Evolutionary conservation across 35 echinoderm and acorn worm species (phyloP), one percentile per base, ranked within the genome.

Genomic region (Lytechinus pictus): DNA sequence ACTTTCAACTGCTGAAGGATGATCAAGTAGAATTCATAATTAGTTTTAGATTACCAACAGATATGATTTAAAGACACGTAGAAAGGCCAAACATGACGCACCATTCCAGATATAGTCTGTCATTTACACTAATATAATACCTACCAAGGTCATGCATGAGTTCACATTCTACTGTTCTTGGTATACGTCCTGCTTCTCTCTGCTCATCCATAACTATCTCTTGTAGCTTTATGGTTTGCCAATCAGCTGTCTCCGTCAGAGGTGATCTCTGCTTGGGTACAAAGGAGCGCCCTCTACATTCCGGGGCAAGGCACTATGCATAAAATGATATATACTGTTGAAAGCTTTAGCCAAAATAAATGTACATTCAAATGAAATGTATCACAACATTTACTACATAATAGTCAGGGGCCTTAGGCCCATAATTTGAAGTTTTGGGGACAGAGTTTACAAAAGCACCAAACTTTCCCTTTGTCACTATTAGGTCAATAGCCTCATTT

Each of bases 131-230:
- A 44, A 44, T 44, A 2, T 44, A 44, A 44, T 44, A 66, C 94
- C 27, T 87, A 99, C 98, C 98, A 92, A 99, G 94, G 86, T 98
- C 97, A 95, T 97, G 95, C 27, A 95, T 98, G 54, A 99, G 97
- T 92, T 99, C 98, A 97, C 98, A 99, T 94, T 99, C 98, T 27
- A 99, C 97, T 3, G 98, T 99, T 60, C 98, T 97, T 55, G 98
- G 98, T 53, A 99, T 99, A 3, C 98, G 93, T 24, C 98, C 98
- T 10, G 97, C 97, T 61, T 99, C 98, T 95, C 98, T 95, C 86
- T 96, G 96, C 21, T 97, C 98, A 96, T 99, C 98, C 60, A 94
- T 97, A 55, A 99, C 95, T n/a, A 99, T 99, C 92, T 99, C 98
- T 95, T 98, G 98, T 86, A 98, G 55, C 72, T 98, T 99, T 8